Percentiles rank a stretch among this genome's conserved stretches.
These are phyloP conservation scores for Corythoichthys intestinalis DNA, from an alignment of 2,113 vertebrate species.

Conservation along the genomic window DNA sequence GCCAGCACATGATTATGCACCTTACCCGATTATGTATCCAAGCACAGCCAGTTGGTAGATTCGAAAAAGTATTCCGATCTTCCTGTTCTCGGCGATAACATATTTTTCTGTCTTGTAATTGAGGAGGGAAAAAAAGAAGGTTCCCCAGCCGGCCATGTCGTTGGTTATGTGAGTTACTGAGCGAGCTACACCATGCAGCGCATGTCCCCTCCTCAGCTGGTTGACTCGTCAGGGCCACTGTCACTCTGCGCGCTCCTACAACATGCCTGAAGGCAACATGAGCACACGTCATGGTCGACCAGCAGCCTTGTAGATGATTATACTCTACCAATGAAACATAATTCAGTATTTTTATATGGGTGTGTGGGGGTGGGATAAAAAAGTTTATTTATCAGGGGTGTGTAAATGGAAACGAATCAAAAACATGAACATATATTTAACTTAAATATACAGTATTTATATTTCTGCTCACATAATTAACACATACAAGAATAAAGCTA, in stretches of 20 bases:
- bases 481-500: too few relatives aligned
- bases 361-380: neutral
- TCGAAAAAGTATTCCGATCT: conserved; percentile 86
- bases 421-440: too few relatives aligned
- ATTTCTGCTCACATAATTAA: too few relatives aligned
- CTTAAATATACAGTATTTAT: too few relatives aligned
- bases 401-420: neutral
- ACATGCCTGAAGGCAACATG: conserved; percentile 7
- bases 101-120: conserved; percentile 97
- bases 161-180: conserved; percentile 19
- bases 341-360: neutral
- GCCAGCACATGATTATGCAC: conserved; percentile 10
- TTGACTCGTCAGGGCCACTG: conserved; percentile 22
- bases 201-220: conserved; percentile 23
- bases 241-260: neutral
- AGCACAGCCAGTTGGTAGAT: conserved; percentile 86
- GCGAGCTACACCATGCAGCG: conserved; percentile 17
- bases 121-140: conserved; percentile 76
- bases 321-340: neutral
- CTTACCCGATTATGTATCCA: conserved; percentile 90
- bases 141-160: conserved; percentile 78
- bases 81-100: conserved; percentile 90
- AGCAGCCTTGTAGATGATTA: neutral
- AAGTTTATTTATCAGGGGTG: neutral
- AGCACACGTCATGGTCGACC: neutral